phyloP scores from a whole-genome alignment of 2,888 invertebrate species.

The Tridacna crocea region DNA sequence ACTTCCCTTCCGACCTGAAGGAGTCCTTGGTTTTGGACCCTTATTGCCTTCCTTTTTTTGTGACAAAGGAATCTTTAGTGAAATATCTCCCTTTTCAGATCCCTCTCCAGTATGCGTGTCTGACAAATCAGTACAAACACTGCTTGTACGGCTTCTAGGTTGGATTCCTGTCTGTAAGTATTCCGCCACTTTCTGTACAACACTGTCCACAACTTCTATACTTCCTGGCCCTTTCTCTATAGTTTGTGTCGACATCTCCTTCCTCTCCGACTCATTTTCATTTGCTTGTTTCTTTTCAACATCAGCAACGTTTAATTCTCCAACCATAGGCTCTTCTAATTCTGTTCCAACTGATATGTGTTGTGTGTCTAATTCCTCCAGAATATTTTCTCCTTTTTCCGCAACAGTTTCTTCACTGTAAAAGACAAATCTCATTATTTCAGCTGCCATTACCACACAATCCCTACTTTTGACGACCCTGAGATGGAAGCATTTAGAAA shows the following conservation, averaged over 20 bases:
- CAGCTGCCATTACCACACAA: no score
- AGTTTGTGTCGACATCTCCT: conserved; percentile 13
- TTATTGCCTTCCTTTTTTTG: background rate
- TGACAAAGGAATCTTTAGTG: conserved; percentile 19
- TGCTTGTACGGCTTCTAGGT: conserved; percentile 40
- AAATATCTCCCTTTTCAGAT: conserved; percentile 39
- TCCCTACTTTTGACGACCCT: no score
- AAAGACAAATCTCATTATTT: no score
- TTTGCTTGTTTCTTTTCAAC: background rate
- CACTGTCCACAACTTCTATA: conserved; percentile 19
- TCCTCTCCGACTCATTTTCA: background rate
- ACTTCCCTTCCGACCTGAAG: background rate
- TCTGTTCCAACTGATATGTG: no score
- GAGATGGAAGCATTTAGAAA: background rate
- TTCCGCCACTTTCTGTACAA: conserved; percentile 46
- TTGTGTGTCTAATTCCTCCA: no score
- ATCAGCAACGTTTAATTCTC: background rate
- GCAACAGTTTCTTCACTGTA: no score
- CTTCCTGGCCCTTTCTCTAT: background rate
- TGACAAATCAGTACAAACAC: conserved; percentile 45
- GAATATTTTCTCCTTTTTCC: no score
- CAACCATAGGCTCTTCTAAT: background rate
- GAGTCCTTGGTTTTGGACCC: background rate
- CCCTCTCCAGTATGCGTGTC: conserved; percentile 35
- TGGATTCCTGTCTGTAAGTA: conserved; percentile 39